phyloP scores from a whole-genome alignment of 2,888 invertebrate genomes.

The Ectemnius continuus region DNA sequence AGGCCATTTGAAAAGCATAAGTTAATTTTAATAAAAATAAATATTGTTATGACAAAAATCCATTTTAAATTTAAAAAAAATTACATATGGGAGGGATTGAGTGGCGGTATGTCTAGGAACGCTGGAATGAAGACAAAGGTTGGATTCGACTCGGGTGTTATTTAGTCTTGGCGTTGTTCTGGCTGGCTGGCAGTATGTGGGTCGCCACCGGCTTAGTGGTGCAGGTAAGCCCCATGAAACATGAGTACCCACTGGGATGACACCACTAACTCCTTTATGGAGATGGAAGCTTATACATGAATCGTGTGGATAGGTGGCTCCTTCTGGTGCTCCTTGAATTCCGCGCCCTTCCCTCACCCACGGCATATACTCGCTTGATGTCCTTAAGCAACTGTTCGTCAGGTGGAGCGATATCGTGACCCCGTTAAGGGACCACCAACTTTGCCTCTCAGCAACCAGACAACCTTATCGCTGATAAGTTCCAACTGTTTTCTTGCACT shows the following conservation, averaged over 20 bases:
- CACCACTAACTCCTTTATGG: constrained; percentile 72
- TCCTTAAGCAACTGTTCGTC: constrained; percentile 54
- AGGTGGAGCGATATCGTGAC: constrained; percentile 19
- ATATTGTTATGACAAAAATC: too few species aligned
- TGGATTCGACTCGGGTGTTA: constrained; percentile 61
- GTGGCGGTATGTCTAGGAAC: too few species aligned
- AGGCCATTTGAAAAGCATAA: too few species aligned
- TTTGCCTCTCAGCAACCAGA: too few species aligned
- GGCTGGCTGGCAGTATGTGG: constrained; percentile 71
- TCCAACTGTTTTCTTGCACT: neutral
- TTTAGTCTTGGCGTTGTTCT: constrained; percentile 70
- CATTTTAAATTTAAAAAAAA: too few species aligned
- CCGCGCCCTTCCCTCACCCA: constrained; percentile 19
- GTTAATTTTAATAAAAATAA: too few species aligned
- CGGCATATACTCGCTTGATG: constrained; percentile 27
- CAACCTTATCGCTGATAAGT: too few species aligned
- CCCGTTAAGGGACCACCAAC: too few species aligned
- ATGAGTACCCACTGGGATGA: constrained; percentile 70
- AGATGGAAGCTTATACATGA: constrained; percentile 75
- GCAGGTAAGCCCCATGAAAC: constrained; percentile 72
- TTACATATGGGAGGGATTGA: too few species aligned
- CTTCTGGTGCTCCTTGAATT: constrained; percentile 44
- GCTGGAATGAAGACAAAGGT: constrained; percentile 31
- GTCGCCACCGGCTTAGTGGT: constrained; percentile 69
- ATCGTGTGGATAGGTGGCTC: constrained; percentile 64